Percentiles rank a stretch among this genome's conserved stretches.
Conservation (phyloP, 92 coral and sea anemone species). For the Epizoanthus rinbou region DNA sequence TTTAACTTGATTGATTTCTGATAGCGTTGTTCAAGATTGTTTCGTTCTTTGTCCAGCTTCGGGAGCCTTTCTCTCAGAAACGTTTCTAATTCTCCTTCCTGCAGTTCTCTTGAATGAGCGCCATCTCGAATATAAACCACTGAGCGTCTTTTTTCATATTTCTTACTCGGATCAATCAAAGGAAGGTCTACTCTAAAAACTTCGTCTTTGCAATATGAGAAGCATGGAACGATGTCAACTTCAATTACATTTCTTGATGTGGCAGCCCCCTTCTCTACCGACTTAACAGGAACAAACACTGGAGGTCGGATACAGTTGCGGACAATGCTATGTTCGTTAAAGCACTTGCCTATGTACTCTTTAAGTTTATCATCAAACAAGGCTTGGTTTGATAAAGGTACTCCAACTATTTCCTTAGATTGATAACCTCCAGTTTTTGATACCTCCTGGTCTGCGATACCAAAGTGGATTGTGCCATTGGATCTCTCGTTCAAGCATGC, state of each 20-base stretch:
- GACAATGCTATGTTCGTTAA: conserved; percentile 47
- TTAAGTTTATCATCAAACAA: conserved; percentile 41
- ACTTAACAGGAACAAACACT: conserved; percentile 33
- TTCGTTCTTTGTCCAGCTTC: conserved; percentile 38
- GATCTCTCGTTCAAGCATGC: conserved; percentile 55
- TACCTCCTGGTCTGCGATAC: conserved; percentile 46
- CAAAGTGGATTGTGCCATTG: conserved; percentile 64
- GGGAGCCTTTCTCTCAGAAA: conserved; percentile 36
- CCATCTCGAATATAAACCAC: conserved; percentile 43
- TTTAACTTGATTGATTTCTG: not conserved
- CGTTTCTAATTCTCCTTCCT: conserved; percentile 5
- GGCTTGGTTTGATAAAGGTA: not conserved
- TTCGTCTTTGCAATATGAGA: conserved; percentile 39
- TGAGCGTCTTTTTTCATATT: not conserved
- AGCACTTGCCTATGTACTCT: conserved; percentile 52
- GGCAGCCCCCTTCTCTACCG: not conserved
- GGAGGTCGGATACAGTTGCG: conserved; percentile 56
- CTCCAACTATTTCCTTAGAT: conserved; percentile 48
- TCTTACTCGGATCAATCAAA: conserved; percentile 11
- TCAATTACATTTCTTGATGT: conserved; percentile 34
- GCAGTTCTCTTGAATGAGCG: conserved; percentile 35
- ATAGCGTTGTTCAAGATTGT: conserved; percentile 1
- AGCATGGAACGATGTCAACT: conserved; percentile 55
- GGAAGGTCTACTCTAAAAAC: conserved; percentile 36
- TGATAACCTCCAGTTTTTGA: conserved; percentile 10